These are phyloP conservation scores for Noctuana brunneofusca DNA, from an alignment of 2,888 invertebrate genomes.

Conservation along the genomic window DNA sequence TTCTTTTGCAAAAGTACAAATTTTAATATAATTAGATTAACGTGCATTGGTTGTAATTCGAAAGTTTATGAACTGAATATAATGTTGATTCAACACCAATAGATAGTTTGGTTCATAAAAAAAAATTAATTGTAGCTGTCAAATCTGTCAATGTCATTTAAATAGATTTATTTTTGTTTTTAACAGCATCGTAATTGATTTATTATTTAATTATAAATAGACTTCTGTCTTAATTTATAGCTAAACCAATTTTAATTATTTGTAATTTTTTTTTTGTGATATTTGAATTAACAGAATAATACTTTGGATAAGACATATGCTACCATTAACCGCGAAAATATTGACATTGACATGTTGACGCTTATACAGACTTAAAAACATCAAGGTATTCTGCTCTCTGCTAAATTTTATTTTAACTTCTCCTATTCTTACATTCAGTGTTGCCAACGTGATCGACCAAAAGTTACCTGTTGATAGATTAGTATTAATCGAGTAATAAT, in stretches of 20 bases:
- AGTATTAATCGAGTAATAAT: slow-evolving; percentile 44
- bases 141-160: slow-evolving; percentile 13
- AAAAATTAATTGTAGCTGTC: background rate
- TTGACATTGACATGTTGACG: background rate
- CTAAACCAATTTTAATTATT: background rate
- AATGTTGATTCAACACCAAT: background rate
- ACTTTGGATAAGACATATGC: background rate
- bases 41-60: slow-evolving; percentile 6
- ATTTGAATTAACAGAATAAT: too few relatives aligned
- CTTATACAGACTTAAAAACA: too few relatives aligned
- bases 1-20: slow-evolving; percentile 42
- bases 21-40: slow-evolving; percentile 36
- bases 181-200: too few relatives aligned
- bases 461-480: slow-evolving; percentile 48
- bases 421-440: slow-evolving; percentile 43
- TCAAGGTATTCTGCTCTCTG: too few relatives aligned
- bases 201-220: too few relatives aligned
- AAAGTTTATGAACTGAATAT: background rate
- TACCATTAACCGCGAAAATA: background rate
- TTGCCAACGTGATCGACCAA: slow-evolving; percentile 57
- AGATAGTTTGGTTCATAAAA: background rate
- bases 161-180: background rate
- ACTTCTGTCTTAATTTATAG: background rate
- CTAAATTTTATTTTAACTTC: background rate
- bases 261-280: too few relatives aligned